Percentiles rank a stretch among this genome's conserved stretches.
Evolutionary conservation across 2,888 invertebrate species (phyloP).

Genomic region (Eupeodes latifasciatus): DNA sequence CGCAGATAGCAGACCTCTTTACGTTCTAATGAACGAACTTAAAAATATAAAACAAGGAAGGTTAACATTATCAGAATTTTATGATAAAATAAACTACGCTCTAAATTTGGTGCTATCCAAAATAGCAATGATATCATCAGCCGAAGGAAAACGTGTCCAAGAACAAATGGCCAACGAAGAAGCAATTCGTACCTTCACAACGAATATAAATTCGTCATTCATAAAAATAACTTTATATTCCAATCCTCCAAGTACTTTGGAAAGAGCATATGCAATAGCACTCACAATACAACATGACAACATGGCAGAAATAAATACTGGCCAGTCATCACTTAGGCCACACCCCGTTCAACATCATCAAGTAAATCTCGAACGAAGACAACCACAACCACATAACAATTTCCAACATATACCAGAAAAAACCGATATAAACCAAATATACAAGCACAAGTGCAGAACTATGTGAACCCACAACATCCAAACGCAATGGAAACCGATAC

Average conservation of each 20-base stretch:
- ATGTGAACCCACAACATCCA: too few relatives aligned
- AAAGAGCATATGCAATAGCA: conserved; percentile 4
- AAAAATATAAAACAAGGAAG: conserved; percentile 10
- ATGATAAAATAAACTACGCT: conserved; percentile 5
- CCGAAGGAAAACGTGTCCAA: conserved; percentile 10
- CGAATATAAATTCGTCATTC: conserved; percentile 11
- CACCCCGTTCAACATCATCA: too few relatives aligned
- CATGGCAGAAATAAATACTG: too few relatives aligned
- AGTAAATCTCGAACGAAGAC: too few relatives aligned
- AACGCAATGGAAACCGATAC: too few relatives aligned
- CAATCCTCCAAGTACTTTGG: conserved; percentile 10
- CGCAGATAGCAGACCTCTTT: conserved; percentile 9
- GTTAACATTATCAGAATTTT: conserved; percentile 10
- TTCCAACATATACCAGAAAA: too few relatives aligned
- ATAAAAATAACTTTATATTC: conserved; percentile 14
- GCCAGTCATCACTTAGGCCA: too few relatives aligned
- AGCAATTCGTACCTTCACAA: conserved; percentile 7
- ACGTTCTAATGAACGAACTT: conserved; percentile 8
- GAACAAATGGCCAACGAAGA: conserved; percentile 11
- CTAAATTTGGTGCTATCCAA: conserved; percentile 22
- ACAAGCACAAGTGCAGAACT: too few relatives aligned
- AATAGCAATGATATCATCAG: conserved; percentile 6
- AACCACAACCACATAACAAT: too few relatives aligned
- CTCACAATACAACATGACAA: not conserved
- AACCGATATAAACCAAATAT: too few relatives aligned